Percentiles rank a stretch among this genome's conserved stretches.
Conservation (phyloP, 2,888 invertebrate species). For the Ernsta delagoae region DNA sequence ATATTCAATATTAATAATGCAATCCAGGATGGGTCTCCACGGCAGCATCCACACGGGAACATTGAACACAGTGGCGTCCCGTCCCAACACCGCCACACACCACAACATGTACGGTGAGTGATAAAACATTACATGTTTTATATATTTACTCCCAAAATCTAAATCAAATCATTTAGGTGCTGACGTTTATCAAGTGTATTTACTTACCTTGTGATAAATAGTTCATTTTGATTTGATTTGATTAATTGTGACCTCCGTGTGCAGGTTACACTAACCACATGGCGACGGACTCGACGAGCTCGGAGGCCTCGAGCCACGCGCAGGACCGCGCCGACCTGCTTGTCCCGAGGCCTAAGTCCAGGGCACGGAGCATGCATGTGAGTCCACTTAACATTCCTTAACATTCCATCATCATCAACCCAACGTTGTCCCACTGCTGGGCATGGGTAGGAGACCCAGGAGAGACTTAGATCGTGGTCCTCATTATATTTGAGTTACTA, state of each 20-base stretch:
- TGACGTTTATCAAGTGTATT: too few species aligned
- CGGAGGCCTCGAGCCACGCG: conserved; percentile 76
- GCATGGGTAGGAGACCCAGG: too few species aligned
- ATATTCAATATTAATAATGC: too few species aligned
- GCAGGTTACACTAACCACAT: conserved; percentile 72
- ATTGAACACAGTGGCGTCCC: conserved; percentile 64
- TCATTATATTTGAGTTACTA: too few species aligned
- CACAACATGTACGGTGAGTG: conserved; percentile 72
- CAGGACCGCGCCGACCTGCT: conserved; percentile 92
- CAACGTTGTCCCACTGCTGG: neutral
- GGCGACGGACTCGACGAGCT: conserved; percentile 76
- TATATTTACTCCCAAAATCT: too few species aligned
- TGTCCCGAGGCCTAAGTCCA: conserved; percentile 93
- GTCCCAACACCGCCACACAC: conserved; percentile 67
- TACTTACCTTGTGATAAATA: too few species aligned
- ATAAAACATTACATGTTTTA: too few species aligned
- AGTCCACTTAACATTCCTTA: too few species aligned
- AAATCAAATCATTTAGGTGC: too few species aligned
- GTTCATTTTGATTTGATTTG: too few species aligned
- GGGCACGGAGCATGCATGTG: conserved; percentile 86
- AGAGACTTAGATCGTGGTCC: too few species aligned
- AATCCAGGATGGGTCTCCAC: conserved; percentile 80
- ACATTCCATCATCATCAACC: neutral
- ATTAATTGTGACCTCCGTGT: too few species aligned
- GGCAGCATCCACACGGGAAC: conserved; percentile 66